A percentile compares a stretch with the other conserved stretches of the same genome.
phyloP scores from a whole-genome alignment of 2,888 invertebrate genomes.

The Orthosia incerta region DNA sequence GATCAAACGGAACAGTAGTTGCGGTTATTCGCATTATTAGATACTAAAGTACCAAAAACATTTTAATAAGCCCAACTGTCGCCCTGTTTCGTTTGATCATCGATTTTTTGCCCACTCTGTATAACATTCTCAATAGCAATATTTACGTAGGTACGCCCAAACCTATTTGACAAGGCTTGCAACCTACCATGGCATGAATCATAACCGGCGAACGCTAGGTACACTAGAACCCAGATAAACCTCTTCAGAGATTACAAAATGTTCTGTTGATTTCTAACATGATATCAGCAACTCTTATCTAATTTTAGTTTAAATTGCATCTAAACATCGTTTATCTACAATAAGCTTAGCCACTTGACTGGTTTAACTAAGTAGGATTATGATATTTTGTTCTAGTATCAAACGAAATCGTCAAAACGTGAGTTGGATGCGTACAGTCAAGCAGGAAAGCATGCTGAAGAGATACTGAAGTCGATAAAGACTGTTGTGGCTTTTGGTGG shows the following conservation, averaged over 20 bases:
- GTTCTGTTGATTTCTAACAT: background rate
- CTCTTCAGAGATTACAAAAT: background rate
- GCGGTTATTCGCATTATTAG: too few relatives aligned
- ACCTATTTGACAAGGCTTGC: background rate
- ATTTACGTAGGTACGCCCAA: too few relatives aligned
- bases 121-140: too few relatives aligned
- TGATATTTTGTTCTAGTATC: constrained; percentile 81
- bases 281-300: constrained; percentile 1
- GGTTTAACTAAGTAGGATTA: constrained; percentile 10
- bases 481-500: constrained; percentile 95
- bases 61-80: too few relatives aligned
- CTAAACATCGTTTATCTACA: constrained; percentile 17
- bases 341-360: constrained; percentile 1
- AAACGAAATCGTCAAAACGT: constrained; percentile 92
- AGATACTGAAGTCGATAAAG: constrained; percentile 93
- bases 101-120: too few relatives aligned
- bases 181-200: background rate
- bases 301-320: constrained; percentile 21
- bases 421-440: constrained; percentile 94
- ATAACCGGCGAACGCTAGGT: background rate
- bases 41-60: too few relatives aligned
- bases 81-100: too few relatives aligned
- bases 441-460: constrained; percentile 95
- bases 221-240: background rate
- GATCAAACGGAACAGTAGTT: too few relatives aligned